These are phyloP conservation scores for Fragum fragum DNA, from an alignment of 2,888 invertebrate species.

Conservation along the genomic window DNA sequence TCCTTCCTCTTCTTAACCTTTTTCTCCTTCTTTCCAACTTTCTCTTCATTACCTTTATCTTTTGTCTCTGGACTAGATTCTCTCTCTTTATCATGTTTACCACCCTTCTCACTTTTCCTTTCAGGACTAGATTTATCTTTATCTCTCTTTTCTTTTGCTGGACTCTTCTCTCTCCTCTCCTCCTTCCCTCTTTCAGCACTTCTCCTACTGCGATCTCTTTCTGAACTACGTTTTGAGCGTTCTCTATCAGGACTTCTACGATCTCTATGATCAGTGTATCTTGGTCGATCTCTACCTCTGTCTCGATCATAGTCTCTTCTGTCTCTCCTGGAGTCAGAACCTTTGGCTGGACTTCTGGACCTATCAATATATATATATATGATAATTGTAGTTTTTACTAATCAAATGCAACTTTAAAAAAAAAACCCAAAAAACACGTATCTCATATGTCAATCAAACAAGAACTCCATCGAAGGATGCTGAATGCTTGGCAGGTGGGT, in stretches of 20 bases:
- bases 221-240: constrained; percentile 21
- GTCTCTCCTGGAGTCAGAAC: constrained; percentile 33
- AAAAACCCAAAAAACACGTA: no score
- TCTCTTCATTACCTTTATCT: constrained; percentile 86
- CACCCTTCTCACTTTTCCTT: constrained; percentile 35
- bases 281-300: constrained; percentile 23
- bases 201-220: constrained; percentile 27
- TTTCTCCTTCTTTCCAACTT: constrained; percentile 86
- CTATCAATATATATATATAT: no score
- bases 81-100: constrained; percentile 32
- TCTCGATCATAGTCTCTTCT: constrained; percentile 34
- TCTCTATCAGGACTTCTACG: constrained; percentile 17
- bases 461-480: background rate
- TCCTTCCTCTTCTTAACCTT: constrained; percentile 60
- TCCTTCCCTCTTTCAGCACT: constrained; percentile 41
- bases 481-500: background rate
- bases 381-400: no score
- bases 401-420: no score
- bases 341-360: constrained; percentile 47
- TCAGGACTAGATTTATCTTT: constrained; percentile 47
- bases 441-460: no score
- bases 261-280: constrained; percentile 36
- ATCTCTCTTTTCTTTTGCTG: constrained; percentile 37
- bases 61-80: constrained; percentile 78
- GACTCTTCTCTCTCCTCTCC: background rate